phyloP scores from a whole-genome alignment of 2,113 vertebrate genomes.

The Urocolius indicus region DNA sequence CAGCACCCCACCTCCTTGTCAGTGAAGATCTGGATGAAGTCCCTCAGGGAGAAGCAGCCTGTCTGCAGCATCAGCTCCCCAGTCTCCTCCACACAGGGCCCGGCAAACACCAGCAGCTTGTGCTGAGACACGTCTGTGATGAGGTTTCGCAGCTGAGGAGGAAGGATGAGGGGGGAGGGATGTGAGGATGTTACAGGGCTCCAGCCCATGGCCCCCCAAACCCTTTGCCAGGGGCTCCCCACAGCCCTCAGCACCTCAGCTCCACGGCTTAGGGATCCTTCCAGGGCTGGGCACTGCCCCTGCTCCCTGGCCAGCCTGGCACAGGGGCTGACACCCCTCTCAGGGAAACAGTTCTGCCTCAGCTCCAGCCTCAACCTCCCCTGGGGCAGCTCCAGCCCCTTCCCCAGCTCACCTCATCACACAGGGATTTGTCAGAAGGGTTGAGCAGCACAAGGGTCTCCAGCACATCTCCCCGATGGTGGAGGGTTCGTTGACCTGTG shows the following conservation, averaged over 20 bases:
- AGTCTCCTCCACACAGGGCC: constrained; percentile 86
- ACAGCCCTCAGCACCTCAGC: too few species aligned
- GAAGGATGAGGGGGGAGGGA: not conserved
- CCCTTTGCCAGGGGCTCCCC: too few species aligned
- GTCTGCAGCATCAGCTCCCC: constrained; percentile 91
- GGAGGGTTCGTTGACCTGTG: constrained; percentile 89
- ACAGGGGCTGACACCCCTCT: too few species aligned
- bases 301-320: too few species aligned
- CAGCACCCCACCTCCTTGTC: constrained; percentile 84
- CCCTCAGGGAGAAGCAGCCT: constrained; percentile 83
- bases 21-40: constrained; percentile 87
- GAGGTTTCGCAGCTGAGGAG: constrained; percentile 85
- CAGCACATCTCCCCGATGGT: constrained; percentile 86
- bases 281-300: too few species aligned
- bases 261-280: too few species aligned
- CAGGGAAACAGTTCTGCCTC: too few species aligned
- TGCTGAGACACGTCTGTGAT: constrained; percentile 83
- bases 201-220: rapidly evolving
- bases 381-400: too few species aligned
- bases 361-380: too few species aligned
- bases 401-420: constrained; percentile 83
- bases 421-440: constrained; percentile 86
- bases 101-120: constrained; percentile 90
- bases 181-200: not conserved
- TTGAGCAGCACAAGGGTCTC: constrained; percentile 91